These are phyloP conservation scores for Cavia porcellus DNA, from an alignment of 2,113 vertebrate species.

Conservation along the genomic window DNA sequence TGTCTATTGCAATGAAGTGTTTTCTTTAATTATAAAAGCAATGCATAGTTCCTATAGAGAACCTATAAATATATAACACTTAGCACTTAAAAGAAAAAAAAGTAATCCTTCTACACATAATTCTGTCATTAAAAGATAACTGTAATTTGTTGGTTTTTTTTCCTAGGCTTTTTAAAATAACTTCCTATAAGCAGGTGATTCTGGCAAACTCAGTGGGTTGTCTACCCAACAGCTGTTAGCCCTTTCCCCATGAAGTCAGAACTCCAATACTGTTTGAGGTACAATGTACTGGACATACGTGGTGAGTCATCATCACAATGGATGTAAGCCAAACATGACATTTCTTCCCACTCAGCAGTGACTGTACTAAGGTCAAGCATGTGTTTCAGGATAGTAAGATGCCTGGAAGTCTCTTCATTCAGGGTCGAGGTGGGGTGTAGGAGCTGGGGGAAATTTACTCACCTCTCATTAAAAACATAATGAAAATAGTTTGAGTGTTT, in stretches of 20 bases:
- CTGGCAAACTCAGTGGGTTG: background rate
- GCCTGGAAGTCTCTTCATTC: background rate
- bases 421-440: background rate
- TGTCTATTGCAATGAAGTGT: background rate
- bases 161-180: too few relatives aligned
- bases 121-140: background rate
- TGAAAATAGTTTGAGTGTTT: background rate
- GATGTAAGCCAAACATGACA: background rate
- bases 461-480: conserved; percentile 13
- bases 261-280: background rate
- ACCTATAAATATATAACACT: conserved; percentile 21
- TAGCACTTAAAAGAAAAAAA: conserved; percentile 3
- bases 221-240: background rate
- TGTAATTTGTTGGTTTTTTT: conserved; percentile 17
- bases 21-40: conserved; percentile 56
- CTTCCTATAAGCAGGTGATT: background rate
- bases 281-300: background rate
- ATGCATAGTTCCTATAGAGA: background rate
- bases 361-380: background rate
- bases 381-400: background rate
- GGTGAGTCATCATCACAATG: background rate
- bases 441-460: background rate
- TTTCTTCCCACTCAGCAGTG: background rate
- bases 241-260: background rate
- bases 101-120: rapidly evolving